Evolutionary conservation across 2,113 vertebrate genomes (phyloP).

Genomic region (Pterophyllum scalare): DNA sequence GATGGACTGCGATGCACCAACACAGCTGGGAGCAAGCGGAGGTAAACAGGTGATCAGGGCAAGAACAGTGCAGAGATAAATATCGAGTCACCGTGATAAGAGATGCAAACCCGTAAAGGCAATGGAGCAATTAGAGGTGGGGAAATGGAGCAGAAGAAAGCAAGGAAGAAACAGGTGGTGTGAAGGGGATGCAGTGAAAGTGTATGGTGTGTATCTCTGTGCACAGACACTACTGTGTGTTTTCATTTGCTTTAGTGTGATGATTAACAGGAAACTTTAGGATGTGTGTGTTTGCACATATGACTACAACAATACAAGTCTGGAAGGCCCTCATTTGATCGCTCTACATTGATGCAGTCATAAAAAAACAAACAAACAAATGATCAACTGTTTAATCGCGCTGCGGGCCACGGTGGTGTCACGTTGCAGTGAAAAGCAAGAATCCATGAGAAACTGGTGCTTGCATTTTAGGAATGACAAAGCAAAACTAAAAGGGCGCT

Average conservation of each 20-base stretch:
- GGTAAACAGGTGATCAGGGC: constrained; percentile 64
- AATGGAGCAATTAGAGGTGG: constrained; percentile 65
- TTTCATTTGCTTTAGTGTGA: not conserved
- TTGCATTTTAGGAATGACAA: not conserved
- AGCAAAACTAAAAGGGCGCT: not conserved
- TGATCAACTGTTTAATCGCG: not conserved
- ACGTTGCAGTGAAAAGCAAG: not conserved
- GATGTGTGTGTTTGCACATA: not conserved
- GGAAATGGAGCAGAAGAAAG: constrained; percentile 47
- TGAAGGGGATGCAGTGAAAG: constrained; percentile 41
- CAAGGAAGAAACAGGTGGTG: constrained; percentile 28
- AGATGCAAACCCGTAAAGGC: constrained; percentile 55
- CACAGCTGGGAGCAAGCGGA: constrained; percentile 67
- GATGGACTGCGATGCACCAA: constrained; percentile 52
- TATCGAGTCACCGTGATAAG: constrained; percentile 58
- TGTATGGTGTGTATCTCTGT: not conserved
- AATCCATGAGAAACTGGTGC: not conserved
- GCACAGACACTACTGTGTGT: constrained; percentile 1
- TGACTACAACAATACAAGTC: not conserved
- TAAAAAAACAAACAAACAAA: no score
- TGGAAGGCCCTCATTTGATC: not conserved
- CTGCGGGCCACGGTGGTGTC: not conserved
- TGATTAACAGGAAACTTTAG: not conserved
- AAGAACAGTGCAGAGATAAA: constrained; percentile 56
- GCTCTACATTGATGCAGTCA: not conserved